Percentiles rank a stretch among this genome's conserved stretches.
Conservation (phyloP, 2,888 invertebrate species). For the Leptopterna dolabrata region DNA sequence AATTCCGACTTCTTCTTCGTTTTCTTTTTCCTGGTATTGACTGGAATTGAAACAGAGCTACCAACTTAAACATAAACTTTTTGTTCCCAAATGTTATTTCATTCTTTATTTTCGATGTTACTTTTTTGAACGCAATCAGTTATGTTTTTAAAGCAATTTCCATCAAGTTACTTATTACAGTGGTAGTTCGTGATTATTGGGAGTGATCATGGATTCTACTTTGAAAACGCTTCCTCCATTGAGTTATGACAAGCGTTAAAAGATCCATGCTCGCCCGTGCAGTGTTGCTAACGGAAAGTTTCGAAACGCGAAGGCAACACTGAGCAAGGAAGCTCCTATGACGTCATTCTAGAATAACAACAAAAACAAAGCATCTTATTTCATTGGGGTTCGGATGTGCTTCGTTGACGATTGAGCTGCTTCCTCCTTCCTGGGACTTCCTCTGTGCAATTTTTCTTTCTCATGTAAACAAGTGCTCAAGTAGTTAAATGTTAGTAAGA, state of each 20-base stretch:
- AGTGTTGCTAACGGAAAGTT: not conserved
- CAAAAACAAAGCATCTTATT: slow-evolving; percentile 17
- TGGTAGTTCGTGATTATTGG: no score
- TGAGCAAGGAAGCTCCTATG: not conserved
- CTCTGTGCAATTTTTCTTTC: slow-evolving; percentile 7
- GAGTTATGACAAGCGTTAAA: no score
- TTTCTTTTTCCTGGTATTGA: not conserved
- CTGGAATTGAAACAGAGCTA: not conserved
- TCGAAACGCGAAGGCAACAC: not conserved
- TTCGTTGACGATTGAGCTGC: not conserved
- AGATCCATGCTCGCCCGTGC: no score
- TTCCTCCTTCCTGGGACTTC: not conserved
- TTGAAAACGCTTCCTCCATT: no score
- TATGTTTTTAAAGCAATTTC: no score
- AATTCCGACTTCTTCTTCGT: not conserved
- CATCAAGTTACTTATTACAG: no score
- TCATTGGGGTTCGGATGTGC: not conserved
- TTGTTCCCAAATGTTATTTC: no score
- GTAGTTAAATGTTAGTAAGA: not conserved
- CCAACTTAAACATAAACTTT: not conserved
- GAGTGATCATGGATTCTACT: no score
- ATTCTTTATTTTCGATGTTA: no score
- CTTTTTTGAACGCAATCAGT: no score
- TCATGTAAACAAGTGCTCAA: not conserved
- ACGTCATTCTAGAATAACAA: slow-evolving; percentile 16